Percentiles rank a stretch among this genome's conserved stretches.
These are phyloP conservation scores for Tetramorium simillimum DNA, from an alignment of 1,140 invertebrate species.

Conservation along the genomic window DNA sequence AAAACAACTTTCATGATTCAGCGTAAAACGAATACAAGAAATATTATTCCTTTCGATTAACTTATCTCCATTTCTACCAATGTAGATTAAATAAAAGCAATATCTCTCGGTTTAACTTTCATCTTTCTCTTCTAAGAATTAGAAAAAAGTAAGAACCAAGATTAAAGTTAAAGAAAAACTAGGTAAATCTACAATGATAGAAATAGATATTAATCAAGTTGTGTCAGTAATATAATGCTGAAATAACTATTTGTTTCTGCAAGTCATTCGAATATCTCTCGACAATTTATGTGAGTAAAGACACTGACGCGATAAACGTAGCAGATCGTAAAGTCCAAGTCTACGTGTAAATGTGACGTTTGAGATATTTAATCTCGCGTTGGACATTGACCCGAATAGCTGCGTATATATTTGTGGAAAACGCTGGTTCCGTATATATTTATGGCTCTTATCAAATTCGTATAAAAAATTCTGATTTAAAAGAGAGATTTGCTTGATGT, in stretches of 20 bases:
- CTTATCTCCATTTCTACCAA: too few relatives aligned
- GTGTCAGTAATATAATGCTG: too few relatives aligned
- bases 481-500: neutral
- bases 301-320: neutral
- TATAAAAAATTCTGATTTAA: neutral
- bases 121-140: too few relatives aligned
- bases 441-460: neutral
- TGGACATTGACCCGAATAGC: neutral
- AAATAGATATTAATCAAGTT: too few relatives aligned
- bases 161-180: too few relatives aligned
- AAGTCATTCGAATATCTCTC: neutral
- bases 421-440: neutral
- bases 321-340: neutral
- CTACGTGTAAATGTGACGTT: neutral
- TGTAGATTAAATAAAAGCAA: too few relatives aligned
- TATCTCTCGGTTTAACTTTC: too few relatives aligned
- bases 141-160: too few relatives aligned
- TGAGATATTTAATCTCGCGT: neutral
- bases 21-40: too few relatives aligned
- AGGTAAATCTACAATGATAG: too few relatives aligned
- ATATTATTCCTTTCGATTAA: too few relatives aligned
- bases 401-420: neutral
- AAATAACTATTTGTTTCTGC: neutral
- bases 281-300: neutral
- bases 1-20: too few relatives aligned